These are phyloP conservation scores for Trichoplax adhaerens DNA, from an alignment of 37 sponge, comb jelly and placozoan species.

Conservation along the genomic window DNA sequence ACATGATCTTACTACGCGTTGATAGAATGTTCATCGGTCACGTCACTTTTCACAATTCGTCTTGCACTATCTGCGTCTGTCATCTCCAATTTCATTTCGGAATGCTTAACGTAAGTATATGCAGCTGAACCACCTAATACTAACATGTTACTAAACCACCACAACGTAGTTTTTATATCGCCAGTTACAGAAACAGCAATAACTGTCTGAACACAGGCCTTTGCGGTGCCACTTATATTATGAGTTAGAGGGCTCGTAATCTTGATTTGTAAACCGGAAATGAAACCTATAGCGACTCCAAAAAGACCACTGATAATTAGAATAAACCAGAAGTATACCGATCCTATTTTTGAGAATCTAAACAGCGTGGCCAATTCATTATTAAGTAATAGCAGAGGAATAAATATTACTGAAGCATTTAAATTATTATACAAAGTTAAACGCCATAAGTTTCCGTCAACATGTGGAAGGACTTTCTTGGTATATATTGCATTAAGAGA, in stretches of 20 bases:
- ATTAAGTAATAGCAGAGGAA: conserved; percentile 16
- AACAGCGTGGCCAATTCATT: conserved; percentile 27
- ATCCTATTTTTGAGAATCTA: conserved; percentile 30
- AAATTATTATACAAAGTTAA: conserved; percentile 73
- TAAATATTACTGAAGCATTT: conserved; percentile 47
- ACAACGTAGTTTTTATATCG: conserved; percentile 40
- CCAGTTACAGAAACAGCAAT: conserved; percentile 46
- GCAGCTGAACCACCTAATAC: conserved; percentile 73
- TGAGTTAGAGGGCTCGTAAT: conserved; percentile 88
- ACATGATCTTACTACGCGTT: too few relatives aligned
- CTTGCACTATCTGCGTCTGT: too few relatives aligned
- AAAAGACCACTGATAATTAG: conserved; percentile 37
- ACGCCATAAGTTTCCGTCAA: conserved; percentile 66
- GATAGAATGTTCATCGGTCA: too few relatives aligned
- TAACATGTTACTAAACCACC: conserved; percentile 83
- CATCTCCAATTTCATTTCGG: conserved; percentile 47
- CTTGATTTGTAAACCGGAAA: conserved; percentile 68
- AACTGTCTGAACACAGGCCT: conserved; percentile 84
- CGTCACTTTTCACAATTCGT: too few relatives aligned
- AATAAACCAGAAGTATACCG: conserved; percentile 46
- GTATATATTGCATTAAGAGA: conserved; percentile 76
- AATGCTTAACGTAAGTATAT: conserved; percentile 63
- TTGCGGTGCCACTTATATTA: conserved; percentile 89
- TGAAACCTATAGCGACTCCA: conserved; percentile 77
- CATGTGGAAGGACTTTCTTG: conserved; percentile 67